These are phyloP conservation scores for Drosophila acutilabella DNA, from an alignment of 2,888 invertebrate genomes.

Conservation along the genomic window DNA sequence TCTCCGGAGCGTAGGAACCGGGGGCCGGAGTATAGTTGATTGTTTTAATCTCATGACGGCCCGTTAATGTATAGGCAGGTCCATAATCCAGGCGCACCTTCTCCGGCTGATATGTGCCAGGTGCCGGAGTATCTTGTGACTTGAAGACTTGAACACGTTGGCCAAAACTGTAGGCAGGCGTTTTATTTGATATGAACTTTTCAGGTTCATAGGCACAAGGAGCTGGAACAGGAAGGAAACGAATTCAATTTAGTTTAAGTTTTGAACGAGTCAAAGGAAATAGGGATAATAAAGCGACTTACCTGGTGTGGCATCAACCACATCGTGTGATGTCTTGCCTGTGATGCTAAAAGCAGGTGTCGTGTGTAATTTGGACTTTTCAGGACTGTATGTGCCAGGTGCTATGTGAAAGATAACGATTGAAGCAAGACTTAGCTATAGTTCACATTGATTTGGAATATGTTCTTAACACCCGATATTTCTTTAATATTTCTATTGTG, in stretches of 20 bases:
- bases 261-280: too few relatives aligned
- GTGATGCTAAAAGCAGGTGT: slow-evolving; percentile 87
- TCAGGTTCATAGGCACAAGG: slow-evolving; percentile 88
- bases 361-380: slow-evolving; percentile 86
- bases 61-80: slow-evolving; percentile 86
- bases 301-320: slow-evolving; percentile 82
- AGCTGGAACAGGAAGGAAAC: slow-evolving; percentile 66
- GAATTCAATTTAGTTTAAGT: too few relatives aligned
- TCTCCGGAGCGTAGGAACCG: slow-evolving; percentile 87
- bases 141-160: slow-evolving; percentile 88
- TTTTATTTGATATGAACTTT: slow-evolving; percentile 86
- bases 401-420: slow-evolving; percentile 57
- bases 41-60: slow-evolving; percentile 76
- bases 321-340: slow-evolving; percentile 84
- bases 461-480: too few relatives aligned
- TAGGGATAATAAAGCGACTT: slow-evolving; percentile 24
- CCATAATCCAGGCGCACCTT: slow-evolving; percentile 85
- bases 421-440: background rate
- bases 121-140: slow-evolving; percentile 83
- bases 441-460: too few relatives aligned
- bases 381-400: slow-evolving; percentile 87
- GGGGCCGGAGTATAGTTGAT: slow-evolving; percentile 84
- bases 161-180: slow-evolving; percentile 90
- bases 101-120: slow-evolving; percentile 87
- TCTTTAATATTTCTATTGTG: too few relatives aligned